A percentile compares a stretch with the other conserved stretches of the same genome.
Conservation (phyloP, 2,113 vertebrate species). For the Callopanchax toddi region DNA sequence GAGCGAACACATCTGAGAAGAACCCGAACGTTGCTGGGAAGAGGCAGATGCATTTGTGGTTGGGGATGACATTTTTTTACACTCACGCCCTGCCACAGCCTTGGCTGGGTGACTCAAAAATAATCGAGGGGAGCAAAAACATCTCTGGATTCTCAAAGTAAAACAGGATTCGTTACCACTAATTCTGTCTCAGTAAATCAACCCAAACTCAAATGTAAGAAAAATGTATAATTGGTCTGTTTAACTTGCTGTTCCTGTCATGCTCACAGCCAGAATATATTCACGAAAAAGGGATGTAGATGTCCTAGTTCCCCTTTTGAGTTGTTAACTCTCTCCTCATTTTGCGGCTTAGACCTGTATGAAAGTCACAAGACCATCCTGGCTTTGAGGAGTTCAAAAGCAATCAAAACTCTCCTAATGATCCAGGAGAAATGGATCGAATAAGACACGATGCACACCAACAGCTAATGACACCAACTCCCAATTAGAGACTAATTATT, state of each 20-base stretch:
- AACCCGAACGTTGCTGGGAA: slow-evolving; percentile 25
- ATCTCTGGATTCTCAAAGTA: slow-evolving; percentile 46
- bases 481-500: slow-evolving; percentile 5
- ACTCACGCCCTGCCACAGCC: slow-evolving; percentile 57
- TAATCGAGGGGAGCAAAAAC: slow-evolving; percentile 51
- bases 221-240: slow-evolving; percentile 11
- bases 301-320: slow-evolving; percentile 72
- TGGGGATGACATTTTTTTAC: slow-evolving; percentile 50
- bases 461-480: slow-evolving; percentile 11
- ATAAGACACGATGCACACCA: neutral
- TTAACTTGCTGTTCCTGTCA: slow-evolving; percentile 36
- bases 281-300: slow-evolving; percentile 70
- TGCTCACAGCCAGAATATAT: slow-evolving; percentile 35
- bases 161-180: neutral
- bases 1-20: slow-evolving; percentile 12
- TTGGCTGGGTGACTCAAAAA: slow-evolving; percentile 59
- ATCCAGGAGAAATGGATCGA: neutral
- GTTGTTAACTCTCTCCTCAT: slow-evolving; percentile 66
- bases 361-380: slow-evolving; percentile 4
- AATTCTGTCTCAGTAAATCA: slow-evolving; percentile 13
- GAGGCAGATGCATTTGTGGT: slow-evolving; percentile 55
- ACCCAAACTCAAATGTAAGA: neutral
- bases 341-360: slow-evolving; percentile 11
- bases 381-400: neutral
- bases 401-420: neutral